phyloP scores from a whole-genome alignment of 2,888 invertebrate species.

The Alentia gelatinosa region DNA sequence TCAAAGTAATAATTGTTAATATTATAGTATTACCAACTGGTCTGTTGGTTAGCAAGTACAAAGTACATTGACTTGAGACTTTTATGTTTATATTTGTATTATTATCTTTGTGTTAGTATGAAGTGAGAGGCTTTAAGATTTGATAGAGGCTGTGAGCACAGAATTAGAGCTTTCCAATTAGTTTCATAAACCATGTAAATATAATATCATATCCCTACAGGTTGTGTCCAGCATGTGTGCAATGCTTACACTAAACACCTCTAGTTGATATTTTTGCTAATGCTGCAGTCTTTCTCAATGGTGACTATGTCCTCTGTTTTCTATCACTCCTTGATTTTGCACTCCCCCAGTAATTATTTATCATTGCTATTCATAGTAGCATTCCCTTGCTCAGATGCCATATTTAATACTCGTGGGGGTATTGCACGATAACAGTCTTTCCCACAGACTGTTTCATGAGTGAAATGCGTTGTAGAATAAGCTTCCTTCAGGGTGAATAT shows the following conservation, averaged over 20 bases:
- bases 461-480: no score
- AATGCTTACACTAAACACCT: neutral
- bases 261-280: neutral
- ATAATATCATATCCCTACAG: neutral
- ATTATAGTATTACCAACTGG: neutral
- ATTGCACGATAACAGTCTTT: no score
- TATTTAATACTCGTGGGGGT: no score
- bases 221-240: neutral
- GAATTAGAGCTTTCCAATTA: slow-evolving; percentile 25
- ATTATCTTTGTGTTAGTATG: neutral
- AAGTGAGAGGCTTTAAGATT: slow-evolving; percentile 7
- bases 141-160: slow-evolving; percentile 9
- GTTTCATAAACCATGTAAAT: slow-evolving; percentile 2
- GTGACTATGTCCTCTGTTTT: neutral
- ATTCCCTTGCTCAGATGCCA: no score
- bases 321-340: neutral
- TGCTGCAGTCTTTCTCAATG: neutral
- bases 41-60: neutral
- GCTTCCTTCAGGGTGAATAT: no score
- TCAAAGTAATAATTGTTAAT: neutral
- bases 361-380: no score
- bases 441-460: no score
- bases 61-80: neutral
- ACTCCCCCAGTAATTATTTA: no score
- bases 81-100: neutral